These are phyloP conservation scores for Oryctolagus cuniculus DNA, from an alignment of 2,113 vertebrate species.

Conservation along the genomic window DNA sequence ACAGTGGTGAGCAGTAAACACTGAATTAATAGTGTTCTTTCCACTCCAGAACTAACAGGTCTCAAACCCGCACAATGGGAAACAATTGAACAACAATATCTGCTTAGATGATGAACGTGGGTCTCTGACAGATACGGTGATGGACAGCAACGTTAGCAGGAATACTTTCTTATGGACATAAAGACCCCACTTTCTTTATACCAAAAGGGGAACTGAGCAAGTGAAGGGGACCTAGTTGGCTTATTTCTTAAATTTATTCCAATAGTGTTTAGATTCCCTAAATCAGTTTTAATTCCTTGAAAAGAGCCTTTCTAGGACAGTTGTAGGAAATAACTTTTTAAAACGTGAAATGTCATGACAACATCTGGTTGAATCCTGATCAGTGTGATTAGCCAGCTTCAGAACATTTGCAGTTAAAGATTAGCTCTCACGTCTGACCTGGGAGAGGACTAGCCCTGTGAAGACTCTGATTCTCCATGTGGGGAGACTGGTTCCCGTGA, in stretches of 20 bases:
- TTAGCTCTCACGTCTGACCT: neutral
- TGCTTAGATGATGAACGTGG: slow-evolving; percentile 56
- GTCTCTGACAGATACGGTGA: slow-evolving; percentile 49
- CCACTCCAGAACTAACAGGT: slow-evolving; percentile 42
- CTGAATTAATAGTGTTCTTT: slow-evolving; percentile 57
- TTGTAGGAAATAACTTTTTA: slow-evolving; percentile 18
- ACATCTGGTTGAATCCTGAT: neutral
- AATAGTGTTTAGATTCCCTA: neutral
- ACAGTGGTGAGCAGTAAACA: slow-evolving; percentile 59
- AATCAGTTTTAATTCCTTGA: slow-evolving; percentile 31
- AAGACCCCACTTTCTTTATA: neutral
- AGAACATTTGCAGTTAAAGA: neutral
- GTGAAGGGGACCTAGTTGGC: neutral
- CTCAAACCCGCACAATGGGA: slow-evolving; percentile 48
- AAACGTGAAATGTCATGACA: neutral
- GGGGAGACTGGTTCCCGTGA: neutral
- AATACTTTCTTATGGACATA: slow-evolving; percentile 54
- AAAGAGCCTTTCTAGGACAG: neutral
- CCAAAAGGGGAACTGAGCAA: slow-evolving; percentile 6
- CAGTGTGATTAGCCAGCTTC: neutral
- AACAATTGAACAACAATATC: slow-evolving; percentile 66
- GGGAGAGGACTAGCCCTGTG: neutral
- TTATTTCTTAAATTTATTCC: slow-evolving; percentile 45
- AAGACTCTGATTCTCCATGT: slow-evolving; percentile 4
- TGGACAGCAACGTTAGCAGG: neutral